A percentile compares a stretch with the other conserved stretches of the same genome.
These are phyloP conservation scores for Pygocentrus nattereri DNA, from an alignment of 2,797 vertebrate species.

Conservation along the genomic window DNA sequence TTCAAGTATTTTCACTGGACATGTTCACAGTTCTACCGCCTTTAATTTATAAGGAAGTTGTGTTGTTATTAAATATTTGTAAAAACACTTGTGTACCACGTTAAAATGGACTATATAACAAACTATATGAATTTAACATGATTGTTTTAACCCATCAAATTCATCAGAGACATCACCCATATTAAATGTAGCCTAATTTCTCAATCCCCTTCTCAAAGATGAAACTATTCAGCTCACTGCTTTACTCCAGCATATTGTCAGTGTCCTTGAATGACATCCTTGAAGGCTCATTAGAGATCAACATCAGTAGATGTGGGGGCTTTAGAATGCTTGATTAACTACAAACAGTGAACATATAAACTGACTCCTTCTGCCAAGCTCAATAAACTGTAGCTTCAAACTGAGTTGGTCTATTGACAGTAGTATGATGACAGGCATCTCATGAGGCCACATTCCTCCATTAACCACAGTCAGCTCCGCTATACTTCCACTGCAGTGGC, in stretches of 20 bases:
- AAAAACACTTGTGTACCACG: too few species aligned
- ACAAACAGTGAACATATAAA: background rate
- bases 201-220: background rate
- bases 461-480: background rate
- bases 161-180: background rate
- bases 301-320: background rate
- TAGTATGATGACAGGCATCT: background rate
- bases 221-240: background rate
- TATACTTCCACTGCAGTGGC: background rate
- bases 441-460: slow-evolving; percentile 6
- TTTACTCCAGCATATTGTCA: background rate
- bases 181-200: background rate
- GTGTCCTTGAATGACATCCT: background rate
- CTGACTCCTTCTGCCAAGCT: background rate
- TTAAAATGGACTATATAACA: too few species aligned
- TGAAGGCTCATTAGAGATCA: background rate
- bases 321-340: background rate
- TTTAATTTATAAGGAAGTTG: too few species aligned
- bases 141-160: background rate
- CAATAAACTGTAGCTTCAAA: slow-evolving; percentile 6
- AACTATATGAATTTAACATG: too few species aligned
- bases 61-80: too few species aligned
- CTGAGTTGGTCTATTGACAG: background rate
- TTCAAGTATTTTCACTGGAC: too few species aligned
- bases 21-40: too few species aligned